Evolutionary conservation across 2,113 vertebrate species (phyloP).

Genomic region (Antidorcas marsupialis): DNA sequence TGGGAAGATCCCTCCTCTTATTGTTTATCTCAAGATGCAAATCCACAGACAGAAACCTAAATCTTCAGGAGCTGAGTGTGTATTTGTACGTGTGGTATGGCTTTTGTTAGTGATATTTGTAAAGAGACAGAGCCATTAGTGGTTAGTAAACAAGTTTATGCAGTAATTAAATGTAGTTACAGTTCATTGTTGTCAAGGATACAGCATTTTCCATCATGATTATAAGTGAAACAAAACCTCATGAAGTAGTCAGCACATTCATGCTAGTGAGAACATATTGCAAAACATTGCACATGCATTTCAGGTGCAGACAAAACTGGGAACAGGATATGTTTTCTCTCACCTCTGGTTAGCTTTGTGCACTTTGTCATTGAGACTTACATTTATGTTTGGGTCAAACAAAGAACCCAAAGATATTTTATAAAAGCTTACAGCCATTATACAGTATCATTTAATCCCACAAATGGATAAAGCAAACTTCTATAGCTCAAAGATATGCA

Average conservation of each 20-base stretch:
- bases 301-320: slow-evolving; percentile 63
- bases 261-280: slow-evolving; percentile 62
- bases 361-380: slow-evolving; percentile 89
- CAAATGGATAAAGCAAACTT: slow-evolving; percentile 79
- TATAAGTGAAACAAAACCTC: slow-evolving; percentile 55
- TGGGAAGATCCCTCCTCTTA: background rate
- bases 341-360: slow-evolving; percentile 56
- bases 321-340: slow-evolving; percentile 72
- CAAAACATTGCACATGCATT: slow-evolving; percentile 66
- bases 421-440: slow-evolving; percentile 84
- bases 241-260: slow-evolving; percentile 58
- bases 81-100: background rate
- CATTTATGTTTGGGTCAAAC: slow-evolving; percentile 89
- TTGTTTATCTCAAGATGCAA: background rate
- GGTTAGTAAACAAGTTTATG: slow-evolving; percentile 69
- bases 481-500: slow-evolving; percentile 75
- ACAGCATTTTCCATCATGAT: slow-evolving; percentile 55
- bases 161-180: slow-evolving; percentile 55
- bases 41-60: background rate
- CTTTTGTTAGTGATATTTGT: slow-evolving; percentile 47
- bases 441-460: slow-evolving; percentile 83
- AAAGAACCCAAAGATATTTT: slow-evolving; percentile 89
- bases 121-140: slow-evolving; percentile 59
- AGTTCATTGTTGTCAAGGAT: slow-evolving; percentile 57
- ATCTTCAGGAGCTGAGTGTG: background rate